Evolutionary conservation across 2,888 invertebrate genomes (phyloP).

Genomic region (Leucoma salicis): DNA sequence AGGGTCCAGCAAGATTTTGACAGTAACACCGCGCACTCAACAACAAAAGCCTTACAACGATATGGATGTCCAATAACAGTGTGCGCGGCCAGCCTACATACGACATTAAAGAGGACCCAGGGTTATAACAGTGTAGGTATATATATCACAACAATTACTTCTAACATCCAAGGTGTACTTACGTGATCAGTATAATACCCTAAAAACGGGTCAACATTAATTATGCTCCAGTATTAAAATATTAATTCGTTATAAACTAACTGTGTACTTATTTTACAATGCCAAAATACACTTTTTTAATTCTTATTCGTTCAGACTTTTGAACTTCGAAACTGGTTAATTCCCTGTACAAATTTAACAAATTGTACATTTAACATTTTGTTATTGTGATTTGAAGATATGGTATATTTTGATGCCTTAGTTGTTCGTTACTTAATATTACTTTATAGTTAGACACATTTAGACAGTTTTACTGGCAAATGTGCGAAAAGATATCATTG

Average conservation of each 20-base stretch:
- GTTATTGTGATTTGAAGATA: constrained; percentile 79
- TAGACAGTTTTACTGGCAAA: constrained; percentile 47
- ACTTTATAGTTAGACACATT: constrained; percentile 36
- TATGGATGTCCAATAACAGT: constrained; percentile 14
- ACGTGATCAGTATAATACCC: constrained; percentile 56
- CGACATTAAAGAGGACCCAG: constrained; percentile 44
- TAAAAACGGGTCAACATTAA: constrained; percentile 67
- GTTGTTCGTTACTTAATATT: constrained; percentile 38
- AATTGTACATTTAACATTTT: constrained; percentile 71
- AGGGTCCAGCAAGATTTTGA: constrained; percentile 31
- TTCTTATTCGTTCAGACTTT: constrained; percentile 76
- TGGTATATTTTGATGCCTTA: constrained; percentile 34
- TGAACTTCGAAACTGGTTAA: constrained; percentile 72
- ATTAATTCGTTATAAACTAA: constrained; percentile 74
- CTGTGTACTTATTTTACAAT: constrained; percentile 77
- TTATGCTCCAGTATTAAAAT: constrained; percentile 77
- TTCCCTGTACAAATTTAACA: constrained; percentile 80
- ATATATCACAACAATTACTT: constrained; percentile 69
- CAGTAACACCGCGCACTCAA: constrained; percentile 21
- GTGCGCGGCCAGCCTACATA: constrained; percentile 19
- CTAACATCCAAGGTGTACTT: constrained; percentile 70
- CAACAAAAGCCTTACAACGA: constrained; percentile 12
- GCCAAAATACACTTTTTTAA: constrained; percentile 72
- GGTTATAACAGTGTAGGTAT: constrained; percentile 61
- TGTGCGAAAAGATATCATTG: constrained; percentile 32